phyloP scores from a whole-genome alignment of 1,140 invertebrate genomes.

The Papilio aristodemus region DNA sequence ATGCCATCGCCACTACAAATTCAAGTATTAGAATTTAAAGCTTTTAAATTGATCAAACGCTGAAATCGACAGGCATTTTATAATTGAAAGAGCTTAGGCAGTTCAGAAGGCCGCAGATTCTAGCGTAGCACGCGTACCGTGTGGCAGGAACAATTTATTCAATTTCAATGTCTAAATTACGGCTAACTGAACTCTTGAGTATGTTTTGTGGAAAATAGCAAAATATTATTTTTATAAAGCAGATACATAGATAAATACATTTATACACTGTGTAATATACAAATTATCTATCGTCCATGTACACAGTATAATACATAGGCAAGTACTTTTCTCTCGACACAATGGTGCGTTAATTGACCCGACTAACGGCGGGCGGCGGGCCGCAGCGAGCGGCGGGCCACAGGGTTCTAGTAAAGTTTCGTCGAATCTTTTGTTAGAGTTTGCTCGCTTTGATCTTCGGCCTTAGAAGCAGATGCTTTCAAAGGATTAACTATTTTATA shows the following conservation, averaged over 20 bases:
- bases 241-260: too few relatives aligned
- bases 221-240: too few relatives aligned
- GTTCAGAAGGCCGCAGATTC: background rate
- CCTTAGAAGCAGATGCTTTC: background rate
- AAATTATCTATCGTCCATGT: background rate
- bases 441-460: background rate
- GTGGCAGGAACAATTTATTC: background rate
- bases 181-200: background rate
- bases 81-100: background rate
- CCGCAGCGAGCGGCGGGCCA: background rate
- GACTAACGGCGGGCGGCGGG: background rate
- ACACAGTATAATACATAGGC: background rate
- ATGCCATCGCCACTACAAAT: background rate
- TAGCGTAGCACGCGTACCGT: background rate
- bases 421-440: conserved; percentile 7
- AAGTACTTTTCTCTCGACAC: background rate
- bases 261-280: too few relatives aligned
- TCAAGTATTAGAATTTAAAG: background rate
- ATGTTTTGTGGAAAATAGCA: too few relatives aligned
- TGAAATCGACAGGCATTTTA: background rate
- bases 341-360: conserved; percentile 13
- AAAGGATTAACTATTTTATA: conserved; percentile 10
- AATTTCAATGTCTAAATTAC: conserved; percentile 1
- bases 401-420: background rate
- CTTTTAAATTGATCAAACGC: background rate